A percentile compares a stretch with the other conserved stretches of the same genome.
These are phyloP conservation scores for Cryptus viduatorius DNA, from an alignment of 2,888 invertebrate genomes.

Conservation along the genomic window DNA sequence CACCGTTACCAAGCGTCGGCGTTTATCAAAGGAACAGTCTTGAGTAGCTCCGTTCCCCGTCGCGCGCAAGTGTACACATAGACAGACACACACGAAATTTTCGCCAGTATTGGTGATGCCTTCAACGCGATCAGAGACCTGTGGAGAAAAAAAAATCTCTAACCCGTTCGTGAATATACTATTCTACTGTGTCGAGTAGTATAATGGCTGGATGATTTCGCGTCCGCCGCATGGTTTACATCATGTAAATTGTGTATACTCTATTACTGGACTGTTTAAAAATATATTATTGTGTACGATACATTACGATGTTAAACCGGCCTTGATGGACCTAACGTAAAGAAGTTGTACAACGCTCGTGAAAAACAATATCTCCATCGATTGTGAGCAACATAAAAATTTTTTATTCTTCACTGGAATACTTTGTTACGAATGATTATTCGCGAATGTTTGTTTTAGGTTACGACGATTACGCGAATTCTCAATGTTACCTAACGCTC, in stretches of 20 bases:
- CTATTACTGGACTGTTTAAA: slow-evolving; percentile 21
- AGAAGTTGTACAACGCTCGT: slow-evolving; percentile 30
- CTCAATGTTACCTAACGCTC: slow-evolving; percentile 50
- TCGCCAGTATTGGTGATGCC: slow-evolving; percentile 25
- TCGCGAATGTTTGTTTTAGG: slow-evolving; percentile 45
- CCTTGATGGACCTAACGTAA: slow-evolving; percentile 44
- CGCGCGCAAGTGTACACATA: neutral
- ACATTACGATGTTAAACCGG: slow-evolving; percentile 38
- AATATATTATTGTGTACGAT: slow-evolving; percentile 18
- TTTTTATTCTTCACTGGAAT: neutral
- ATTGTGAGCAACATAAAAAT: slow-evolving; percentile 54
- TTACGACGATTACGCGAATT: slow-evolving; percentile 22
- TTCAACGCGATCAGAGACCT: slow-evolving; percentile 51
- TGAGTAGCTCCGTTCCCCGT: neutral
- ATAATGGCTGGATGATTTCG: slow-evolving; percentile 70
- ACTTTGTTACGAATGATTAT: slow-evolving; percentile 33
- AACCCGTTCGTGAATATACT: slow-evolving; percentile 64
- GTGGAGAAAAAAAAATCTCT: slow-evolving; percentile 57
- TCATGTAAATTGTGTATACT: slow-evolving; percentile 67
- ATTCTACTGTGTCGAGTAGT: slow-evolving; percentile 49
- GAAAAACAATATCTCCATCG: slow-evolving; percentile 57
- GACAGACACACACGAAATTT: neutral
- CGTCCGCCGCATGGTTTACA: slow-evolving; percentile 76
- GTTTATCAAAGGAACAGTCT: neutral
- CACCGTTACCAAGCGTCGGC: slow-evolving; percentile 46